Evolutionary conservation across 1,140 invertebrate species (phyloP).

Genomic region (Stegodyphus mimosarum): DNA sequence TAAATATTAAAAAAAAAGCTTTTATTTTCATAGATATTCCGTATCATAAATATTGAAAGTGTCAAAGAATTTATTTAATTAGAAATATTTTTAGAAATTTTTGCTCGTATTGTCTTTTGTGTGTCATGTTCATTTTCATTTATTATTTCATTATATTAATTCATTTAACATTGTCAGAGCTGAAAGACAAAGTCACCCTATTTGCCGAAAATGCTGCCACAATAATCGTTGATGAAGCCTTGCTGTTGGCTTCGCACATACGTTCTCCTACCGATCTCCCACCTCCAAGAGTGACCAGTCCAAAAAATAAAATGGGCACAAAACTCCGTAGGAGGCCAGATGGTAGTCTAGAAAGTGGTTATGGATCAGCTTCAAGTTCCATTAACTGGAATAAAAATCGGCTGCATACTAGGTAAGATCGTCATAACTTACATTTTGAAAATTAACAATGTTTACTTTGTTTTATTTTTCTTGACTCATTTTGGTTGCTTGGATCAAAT

Average conservation of each 20-base stretch:
- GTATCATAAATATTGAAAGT: too few relatives aligned
- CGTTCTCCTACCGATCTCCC: constrained; percentile 48
- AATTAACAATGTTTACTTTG: background rate
- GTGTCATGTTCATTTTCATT: too few relatives aligned
- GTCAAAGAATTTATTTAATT: too few relatives aligned
- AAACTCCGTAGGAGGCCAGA: constrained; percentile 49
- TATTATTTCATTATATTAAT: background rate
- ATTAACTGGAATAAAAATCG: constrained; percentile 47
- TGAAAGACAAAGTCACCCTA: constrained; percentile 54
- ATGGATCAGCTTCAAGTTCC: constrained; percentile 50
- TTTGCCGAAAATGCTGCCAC: constrained; percentile 56
- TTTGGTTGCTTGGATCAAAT: too few relatives aligned
- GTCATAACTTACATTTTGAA: background rate
- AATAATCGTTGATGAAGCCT: constrained; percentile 53
- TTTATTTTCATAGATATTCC: too few relatives aligned
- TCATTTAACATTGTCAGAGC: constrained; percentile 24
- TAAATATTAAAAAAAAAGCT: too few relatives aligned
- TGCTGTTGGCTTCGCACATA: constrained; percentile 49
- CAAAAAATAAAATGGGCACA: constrained; percentile 3
- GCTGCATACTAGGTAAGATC: background rate
- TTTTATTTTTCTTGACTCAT: too few relatives aligned
- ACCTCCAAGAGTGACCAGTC: background rate
- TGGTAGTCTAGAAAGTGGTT: constrained; percentile 56
- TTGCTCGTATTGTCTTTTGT: too few relatives aligned
- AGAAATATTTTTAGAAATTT: too few relatives aligned